Evolutionary conservation across 2,113 vertebrate genomes (phyloP), one percentile per base, ranked within the genome.

Genomic region (Toxotes jaculatrix): DNA sequence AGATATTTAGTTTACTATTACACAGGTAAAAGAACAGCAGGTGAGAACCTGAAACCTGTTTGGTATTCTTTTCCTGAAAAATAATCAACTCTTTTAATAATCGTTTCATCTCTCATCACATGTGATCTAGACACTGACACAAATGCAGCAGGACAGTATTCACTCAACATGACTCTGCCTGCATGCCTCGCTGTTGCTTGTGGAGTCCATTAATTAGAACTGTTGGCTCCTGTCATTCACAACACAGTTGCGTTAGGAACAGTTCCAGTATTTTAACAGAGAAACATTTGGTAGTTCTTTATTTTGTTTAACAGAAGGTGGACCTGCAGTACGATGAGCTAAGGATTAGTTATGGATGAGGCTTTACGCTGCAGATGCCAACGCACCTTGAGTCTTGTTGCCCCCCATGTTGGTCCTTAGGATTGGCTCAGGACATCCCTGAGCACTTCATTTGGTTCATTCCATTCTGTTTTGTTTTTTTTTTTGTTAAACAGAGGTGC

Each of bases 201-300:
- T 69, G 64, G 57, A 63, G 63, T 16, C 62, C 45, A 61, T 56
- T 70, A 63, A 70, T 65, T 77, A 27, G 45, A 56, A 70, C 59
- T 32, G 64, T 62, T 67, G 60, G 61, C 51, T 66, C 38, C 57
- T 59, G 61, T 67, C 5, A 1, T 0, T 57, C 59, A 40, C 21
- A 76, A n/a, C 16, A 49, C 14, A 60, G 43, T 23, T 32, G 56
- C 6, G 5, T 61, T 14, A 59, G 31, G 53, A 43, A 55, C 14
- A 36, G 64, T 23, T 34, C 2, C n/a, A 32, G 17, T 3, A 56
- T 49, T 77, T 31, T 14, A 11, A 43, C 9, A 38, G 7, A 19
- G 4, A 11, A 6, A 16, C 4, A 38, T 13, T 40, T 40, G 38
- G n/a, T 32, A 17, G 7, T 13, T 8, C 32, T 38, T 36, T 34